A percentile compares a stretch with the other conserved stretches of the same genome.
These are phyloP conservation scores for Nomada flava DNA, from an alignment of 2,888 invertebrate genomes.

Conservation along the genomic window DNA sequence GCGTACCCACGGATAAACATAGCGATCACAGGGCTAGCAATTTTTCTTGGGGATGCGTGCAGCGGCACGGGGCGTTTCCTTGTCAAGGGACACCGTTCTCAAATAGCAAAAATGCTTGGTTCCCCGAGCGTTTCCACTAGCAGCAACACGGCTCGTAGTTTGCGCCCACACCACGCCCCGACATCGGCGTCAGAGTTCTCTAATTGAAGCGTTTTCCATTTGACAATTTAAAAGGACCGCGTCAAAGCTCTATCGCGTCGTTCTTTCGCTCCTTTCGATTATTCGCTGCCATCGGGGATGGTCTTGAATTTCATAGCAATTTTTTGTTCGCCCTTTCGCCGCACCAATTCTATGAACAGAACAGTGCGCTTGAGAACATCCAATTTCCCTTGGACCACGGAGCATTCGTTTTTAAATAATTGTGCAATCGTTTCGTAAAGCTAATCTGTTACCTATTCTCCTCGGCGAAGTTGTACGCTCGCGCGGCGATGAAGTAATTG, in stretches of 20 bases:
- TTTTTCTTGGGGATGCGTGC: slow-evolving; percentile 34
- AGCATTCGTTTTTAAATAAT: background rate
- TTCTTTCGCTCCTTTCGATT: slow-evolving; percentile 52
- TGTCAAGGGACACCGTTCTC: slow-evolving; percentile 36
- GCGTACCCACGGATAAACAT: background rate
- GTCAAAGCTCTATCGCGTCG: slow-evolving; percentile 62
- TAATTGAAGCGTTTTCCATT: slow-evolving; percentile 69
- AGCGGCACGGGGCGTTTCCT: background rate
- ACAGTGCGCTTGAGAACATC: slow-evolving; percentile 12
- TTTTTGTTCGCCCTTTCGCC: background rate
- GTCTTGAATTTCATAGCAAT: slow-evolving; percentile 2
- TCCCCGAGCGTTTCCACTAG: slow-evolving; percentile 23
- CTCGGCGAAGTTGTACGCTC: too few species aligned
- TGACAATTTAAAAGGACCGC: slow-evolving; percentile 61
- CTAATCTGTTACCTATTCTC: too few species aligned
- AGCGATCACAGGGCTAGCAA: slow-evolving; percentile 35
- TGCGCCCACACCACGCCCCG: slow-evolving; percentile 55
- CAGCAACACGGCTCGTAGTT: slow-evolving; percentile 43
- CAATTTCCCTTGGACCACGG: background rate
- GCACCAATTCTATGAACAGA: background rate
- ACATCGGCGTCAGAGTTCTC: slow-evolving; percentile 48
- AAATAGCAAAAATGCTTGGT: slow-evolving; percentile 63
- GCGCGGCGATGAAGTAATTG: too few species aligned
- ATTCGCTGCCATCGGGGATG: background rate
- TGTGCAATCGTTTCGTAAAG: too few species aligned